Evolutionary conservation across 2,888 invertebrate species (phyloP), one percentile per base, ranked within the genome.

Genomic region (Augiades crinisus): DNA sequence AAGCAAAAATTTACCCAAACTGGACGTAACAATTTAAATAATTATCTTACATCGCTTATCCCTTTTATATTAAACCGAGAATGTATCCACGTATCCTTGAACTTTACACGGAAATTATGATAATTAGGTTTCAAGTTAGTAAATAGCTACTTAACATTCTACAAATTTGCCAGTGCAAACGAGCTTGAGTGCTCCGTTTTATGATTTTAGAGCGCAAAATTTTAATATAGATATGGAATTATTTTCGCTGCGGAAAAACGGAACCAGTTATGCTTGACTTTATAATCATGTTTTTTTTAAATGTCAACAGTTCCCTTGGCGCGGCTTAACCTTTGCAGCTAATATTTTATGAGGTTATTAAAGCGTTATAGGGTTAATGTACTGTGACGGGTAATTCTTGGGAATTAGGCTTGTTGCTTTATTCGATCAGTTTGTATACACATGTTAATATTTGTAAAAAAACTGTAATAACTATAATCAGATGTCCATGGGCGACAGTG

Each of bases 61-160:
- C 34, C 54, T 36, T 54, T 53, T 34, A 56, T 56, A 46, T 55
- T 56, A 43, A 54, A 56, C 49, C 50, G 4, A 22, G 16, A 33
- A 31, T 27, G 8, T 24, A 22, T 44, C 30, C 31, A 19, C 27
- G 8, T 31, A 43, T 36, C 43, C 43, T 50, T 50, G 50, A 50
- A 50, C 50, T 50, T 43, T 17, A 30, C 30, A 43, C 19, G 36
- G 17, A 41, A 43, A 30, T 37, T 30, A 50, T 37, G 30, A 10
- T 21, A 44, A 43, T 40, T 27, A 22, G 27, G 5, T 7, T 36
- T 19, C 8, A 27, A 50, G 21, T 36, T 10, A 0, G 13, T 44
- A 21, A 44, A 34, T 41, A 43, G 10, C 38, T 41, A 33, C 34
- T 49, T 49, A 41, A 17, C 36, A 44, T 44, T 21, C 36, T 13